Conservation (phyloP, 2,797 vertebrate genomes). For the Cossypha niveicapilla region DNA sequence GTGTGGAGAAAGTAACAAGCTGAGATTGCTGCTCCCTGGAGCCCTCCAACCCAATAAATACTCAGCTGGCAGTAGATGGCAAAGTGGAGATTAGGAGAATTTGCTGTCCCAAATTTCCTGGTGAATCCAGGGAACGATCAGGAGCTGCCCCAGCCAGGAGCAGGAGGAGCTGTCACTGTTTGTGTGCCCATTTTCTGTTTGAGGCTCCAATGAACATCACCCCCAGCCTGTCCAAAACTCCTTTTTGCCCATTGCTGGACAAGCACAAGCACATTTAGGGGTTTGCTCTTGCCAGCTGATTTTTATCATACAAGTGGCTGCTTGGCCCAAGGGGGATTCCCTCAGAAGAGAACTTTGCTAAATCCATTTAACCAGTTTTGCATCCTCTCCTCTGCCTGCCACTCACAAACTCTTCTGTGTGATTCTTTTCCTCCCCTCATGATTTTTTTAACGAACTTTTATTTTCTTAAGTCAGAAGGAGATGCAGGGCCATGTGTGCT, state of each 20-base stretch:
- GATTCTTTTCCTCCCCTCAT: neutral
- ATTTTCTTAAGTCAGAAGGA: neutral
- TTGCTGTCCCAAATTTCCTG: neutral
- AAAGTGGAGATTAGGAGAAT: neutral
- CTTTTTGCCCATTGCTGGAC: neutral
- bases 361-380: neutral
- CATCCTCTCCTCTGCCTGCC: neutral
- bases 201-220: neutral
- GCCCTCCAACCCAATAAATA: slow-evolving; percentile 19
- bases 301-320: neutral
- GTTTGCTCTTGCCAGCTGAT: neutral
- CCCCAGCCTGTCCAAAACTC: neutral
- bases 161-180: neutral
- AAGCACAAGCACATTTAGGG: neutral
- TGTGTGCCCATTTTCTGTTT: neutral
- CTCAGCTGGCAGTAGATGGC: neutral
- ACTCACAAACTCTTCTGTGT: neutral
- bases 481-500: rapidly evolving
- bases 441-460: neutral
- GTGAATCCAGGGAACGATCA: neutral
- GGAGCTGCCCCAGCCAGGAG: neutral
- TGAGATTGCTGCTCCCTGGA: neutral
- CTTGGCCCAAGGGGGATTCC: neutral
- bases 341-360: neutral
- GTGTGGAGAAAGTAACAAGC: neutral